Evolutionary conservation across 2,888 invertebrate genomes (phyloP).

Genomic region (Chloroclystis v-ata): DNA sequence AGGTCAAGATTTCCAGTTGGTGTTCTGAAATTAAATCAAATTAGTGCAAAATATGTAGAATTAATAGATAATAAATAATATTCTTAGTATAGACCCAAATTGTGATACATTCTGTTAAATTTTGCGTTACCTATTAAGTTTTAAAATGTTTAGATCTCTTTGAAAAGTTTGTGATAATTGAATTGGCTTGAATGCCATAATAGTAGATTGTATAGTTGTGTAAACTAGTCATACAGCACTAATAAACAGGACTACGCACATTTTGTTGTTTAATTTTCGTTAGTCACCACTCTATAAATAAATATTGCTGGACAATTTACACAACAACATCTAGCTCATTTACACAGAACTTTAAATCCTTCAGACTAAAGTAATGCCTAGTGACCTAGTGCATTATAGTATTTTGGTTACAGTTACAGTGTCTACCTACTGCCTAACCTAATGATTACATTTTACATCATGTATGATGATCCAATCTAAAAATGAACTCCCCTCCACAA

Average conservation of each 20-base stretch:
- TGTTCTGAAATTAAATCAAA: too few species aligned
- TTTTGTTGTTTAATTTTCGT: constrained; percentile 16
- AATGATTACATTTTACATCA: neutral
- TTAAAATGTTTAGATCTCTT: constrained; percentile 21
- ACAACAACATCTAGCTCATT: too few species aligned
- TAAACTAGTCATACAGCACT: constrained; percentile 44
- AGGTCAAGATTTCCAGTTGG: too few species aligned
- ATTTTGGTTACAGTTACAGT: too few species aligned
- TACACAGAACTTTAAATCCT: neutral
- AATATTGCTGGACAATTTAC: too few species aligned
- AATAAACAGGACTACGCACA: constrained; percentile 49
- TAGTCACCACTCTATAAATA: too few species aligned
- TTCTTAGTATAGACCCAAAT: neutral
- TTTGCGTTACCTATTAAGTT: constrained; percentile 1
- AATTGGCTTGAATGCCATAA: constrained; percentile 42
- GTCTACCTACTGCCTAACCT: too few species aligned
- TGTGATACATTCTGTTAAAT: neutral
- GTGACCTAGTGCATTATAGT: too few species aligned
- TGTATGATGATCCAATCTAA: neutral
- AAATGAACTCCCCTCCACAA: too few species aligned
- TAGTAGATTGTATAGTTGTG: constrained; percentile 42
- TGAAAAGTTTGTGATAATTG: constrained; percentile 7
- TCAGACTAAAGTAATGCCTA: too few species aligned
- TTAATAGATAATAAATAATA: too few species aligned
- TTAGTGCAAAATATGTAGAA: too few species aligned